Base-by-base conservation (phyloP, 2,888 invertebrate species). In the Steinernema carpocapsae region DNA sequence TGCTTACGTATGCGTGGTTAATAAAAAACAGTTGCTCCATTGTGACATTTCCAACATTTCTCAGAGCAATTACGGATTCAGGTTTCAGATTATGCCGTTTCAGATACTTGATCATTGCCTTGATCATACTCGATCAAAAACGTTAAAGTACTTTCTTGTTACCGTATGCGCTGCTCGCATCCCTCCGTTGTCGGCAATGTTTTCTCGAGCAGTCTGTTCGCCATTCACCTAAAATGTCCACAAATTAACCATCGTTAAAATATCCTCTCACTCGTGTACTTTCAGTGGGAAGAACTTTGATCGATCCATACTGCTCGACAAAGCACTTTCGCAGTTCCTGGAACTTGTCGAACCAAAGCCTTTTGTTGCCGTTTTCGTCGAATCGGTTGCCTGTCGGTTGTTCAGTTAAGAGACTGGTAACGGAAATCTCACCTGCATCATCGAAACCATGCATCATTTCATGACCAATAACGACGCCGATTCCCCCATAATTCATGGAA, bases 401-500 rank as follows among this genome's bases (percentile, higher is more conserved):
- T n/a, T n/a, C n/a, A n/a, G n/a, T n/a, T n/a, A n/a, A n/a, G n/a
- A n/a, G n/a, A n/a, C n/a, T n/a, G n/a, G n/a, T n/a, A n/a, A n/a
- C n/a, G n/a, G n/a, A n/a, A n/a, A n/a, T n/a, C n/a, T 37, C 10
- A 48, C 56, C 56, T 26, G 64, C 64, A n/a, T 64, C 64, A 32
- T 64, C 64, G 32, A 64, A 64, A 29, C 64, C 64, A 29, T 64
- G 64, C 64, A 64, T 64, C 64, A 64, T 64, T 64, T 64, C 64
- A 17, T 64, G 64, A 6, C 64, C 64, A 64, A 64, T 64, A n/a
- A 64, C 32, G 1, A 64, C 64, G 3, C 64, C 64, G 32, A 64
- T 64, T 32, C 32, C 64, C 3, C 64, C 64, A n/a, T 64, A 64
- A 32, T 64, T 64, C 64, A 64, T 64, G 26, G 64, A 29, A 1